Conservation (phyloP, 2,797 vertebrate genomes). For the Chelidonichthys spinosus region DNA sequence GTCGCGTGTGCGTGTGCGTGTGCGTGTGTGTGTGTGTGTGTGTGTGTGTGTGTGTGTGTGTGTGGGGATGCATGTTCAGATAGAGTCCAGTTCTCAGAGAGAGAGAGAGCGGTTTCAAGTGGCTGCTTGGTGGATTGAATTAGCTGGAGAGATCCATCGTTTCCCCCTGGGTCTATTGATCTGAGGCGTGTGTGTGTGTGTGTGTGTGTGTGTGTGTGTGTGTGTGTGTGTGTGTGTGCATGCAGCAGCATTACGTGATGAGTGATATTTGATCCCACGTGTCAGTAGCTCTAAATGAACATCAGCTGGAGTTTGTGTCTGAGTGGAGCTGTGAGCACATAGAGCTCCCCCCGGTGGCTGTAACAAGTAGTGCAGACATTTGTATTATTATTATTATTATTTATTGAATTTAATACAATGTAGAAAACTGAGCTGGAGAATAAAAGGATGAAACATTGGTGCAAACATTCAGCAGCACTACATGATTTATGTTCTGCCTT, state of each 20-base stretch:
- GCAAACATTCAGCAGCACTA: no score
- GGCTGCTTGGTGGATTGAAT: constrained; percentile 51
- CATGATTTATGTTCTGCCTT: no score
- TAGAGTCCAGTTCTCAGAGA: constrained; percentile 41
- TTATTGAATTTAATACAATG: no score
- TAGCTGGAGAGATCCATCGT: constrained; percentile 46
- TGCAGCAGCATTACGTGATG: not conserved
- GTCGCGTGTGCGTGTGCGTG: no score
- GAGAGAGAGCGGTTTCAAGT: constrained; percentile 52
- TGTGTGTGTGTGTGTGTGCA: constrained; percentile 10
- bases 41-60: constrained; percentile 15
- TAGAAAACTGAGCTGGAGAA: no score
- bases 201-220: constrained; percentile 20
- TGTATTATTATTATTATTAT: no score
- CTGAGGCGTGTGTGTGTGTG: constrained; percentile 15
- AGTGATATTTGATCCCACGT: constrained; percentile 20
- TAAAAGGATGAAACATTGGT: not conserved
- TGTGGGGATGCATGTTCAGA: constrained; percentile 17
- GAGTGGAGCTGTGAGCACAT: constrained; percentile 10
- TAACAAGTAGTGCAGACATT: not conserved
- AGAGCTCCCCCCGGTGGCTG: constrained; percentile 55
- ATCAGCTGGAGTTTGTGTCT: not conserved
- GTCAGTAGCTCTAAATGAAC: constrained; percentile 16
- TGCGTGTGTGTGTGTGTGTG: no score
- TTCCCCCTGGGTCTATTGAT: constrained; percentile 51